A percentile compares a stretch with the other conserved stretches of the same genome.
phyloP scores from a whole-genome alignment of 2,888 invertebrate genomes.

The Plebejus anna region DNA sequence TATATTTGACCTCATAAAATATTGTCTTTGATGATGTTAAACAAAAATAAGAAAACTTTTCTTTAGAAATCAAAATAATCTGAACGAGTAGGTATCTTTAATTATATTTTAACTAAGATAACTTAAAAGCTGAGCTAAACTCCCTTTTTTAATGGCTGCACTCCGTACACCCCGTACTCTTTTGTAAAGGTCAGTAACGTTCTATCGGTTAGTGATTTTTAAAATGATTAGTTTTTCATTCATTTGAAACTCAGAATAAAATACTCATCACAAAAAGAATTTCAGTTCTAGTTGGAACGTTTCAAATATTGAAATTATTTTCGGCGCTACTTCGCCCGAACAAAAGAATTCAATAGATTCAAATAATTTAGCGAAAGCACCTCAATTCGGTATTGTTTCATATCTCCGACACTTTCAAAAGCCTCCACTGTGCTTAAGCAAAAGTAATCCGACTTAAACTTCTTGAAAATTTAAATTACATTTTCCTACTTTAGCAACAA shows the following conservation, averaged over 20 bases:
- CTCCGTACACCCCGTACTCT: too few species aligned
- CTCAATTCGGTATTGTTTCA: constrained; percentile 19
- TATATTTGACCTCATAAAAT: too few species aligned
- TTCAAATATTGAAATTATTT: neutral
- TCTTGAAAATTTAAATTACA: constrained; percentile 74
- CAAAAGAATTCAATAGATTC: constrained; percentile 15
- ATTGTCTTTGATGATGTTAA: too few species aligned
- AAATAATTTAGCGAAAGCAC: constrained; percentile 18
- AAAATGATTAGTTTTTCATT: neutral
- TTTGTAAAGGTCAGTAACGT: neutral
- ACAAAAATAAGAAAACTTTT: too few species aligned
- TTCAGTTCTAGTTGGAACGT: neutral
- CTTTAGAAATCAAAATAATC: too few species aligned
- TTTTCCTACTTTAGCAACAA: constrained; percentile 66
- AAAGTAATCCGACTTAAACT: constrained; percentile 52
- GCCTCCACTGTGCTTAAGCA: constrained; percentile 55
- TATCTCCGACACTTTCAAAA: constrained; percentile 49
- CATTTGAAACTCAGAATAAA: neutral
- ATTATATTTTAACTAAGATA: too few species aligned
- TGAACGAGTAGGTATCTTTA: too few species aligned
- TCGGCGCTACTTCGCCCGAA: neutral
- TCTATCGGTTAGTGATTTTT: neutral
- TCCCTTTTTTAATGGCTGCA: too few species aligned
- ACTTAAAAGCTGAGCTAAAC: too few species aligned
- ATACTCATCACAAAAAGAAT: neutral